Conservation (phyloP, 2,113 vertebrate genomes). For the Oncorhynchus masou region DNA sequence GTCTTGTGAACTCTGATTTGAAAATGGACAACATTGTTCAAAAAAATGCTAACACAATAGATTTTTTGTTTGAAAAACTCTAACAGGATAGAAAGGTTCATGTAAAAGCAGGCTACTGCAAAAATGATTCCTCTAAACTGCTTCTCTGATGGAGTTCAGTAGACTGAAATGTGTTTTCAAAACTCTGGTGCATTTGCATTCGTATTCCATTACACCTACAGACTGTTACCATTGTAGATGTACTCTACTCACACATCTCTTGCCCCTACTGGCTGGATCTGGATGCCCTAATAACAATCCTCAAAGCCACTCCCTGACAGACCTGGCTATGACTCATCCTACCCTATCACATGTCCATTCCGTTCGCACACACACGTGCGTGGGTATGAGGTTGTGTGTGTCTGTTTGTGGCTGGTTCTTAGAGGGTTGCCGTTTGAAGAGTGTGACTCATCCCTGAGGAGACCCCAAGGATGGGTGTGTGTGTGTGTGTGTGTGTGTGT, state of each 20-base stretch:
- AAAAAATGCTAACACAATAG: too few relatives aligned
- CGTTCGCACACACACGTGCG: conserved; percentile 18
- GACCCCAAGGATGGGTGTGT: conserved; percentile 60
- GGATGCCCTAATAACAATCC: too few relatives aligned
- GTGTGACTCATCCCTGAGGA: conserved; percentile 77
- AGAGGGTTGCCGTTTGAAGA: conserved; percentile 69
- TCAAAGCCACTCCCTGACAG: conserved; percentile 54
- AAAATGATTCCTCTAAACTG: conserved; percentile 5
- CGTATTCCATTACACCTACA: too few relatives aligned
- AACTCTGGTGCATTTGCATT: too few relatives aligned
- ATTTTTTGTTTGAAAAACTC: neutral
- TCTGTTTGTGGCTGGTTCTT: conserved; percentile 67
- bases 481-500: neutral
- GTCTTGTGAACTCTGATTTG: too few relatives aligned
- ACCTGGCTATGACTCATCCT: conserved; percentile 63
- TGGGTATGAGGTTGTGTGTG: neutral
- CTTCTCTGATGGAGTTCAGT: conserved; percentile 29
- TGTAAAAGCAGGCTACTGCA: too few relatives aligned
- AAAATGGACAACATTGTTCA: too few relatives aligned
- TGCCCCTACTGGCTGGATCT: too few relatives aligned
- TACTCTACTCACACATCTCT: too few relatives aligned
- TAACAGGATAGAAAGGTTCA: neutral
- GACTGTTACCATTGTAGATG: too few relatives aligned
- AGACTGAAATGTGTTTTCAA: too few relatives aligned
- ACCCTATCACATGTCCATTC: conserved; percentile 54